phyloP scores from a whole-genome alignment of 30 jellyfish, hydroid and myxozoan species.

The Aurelia aurita region DNA sequence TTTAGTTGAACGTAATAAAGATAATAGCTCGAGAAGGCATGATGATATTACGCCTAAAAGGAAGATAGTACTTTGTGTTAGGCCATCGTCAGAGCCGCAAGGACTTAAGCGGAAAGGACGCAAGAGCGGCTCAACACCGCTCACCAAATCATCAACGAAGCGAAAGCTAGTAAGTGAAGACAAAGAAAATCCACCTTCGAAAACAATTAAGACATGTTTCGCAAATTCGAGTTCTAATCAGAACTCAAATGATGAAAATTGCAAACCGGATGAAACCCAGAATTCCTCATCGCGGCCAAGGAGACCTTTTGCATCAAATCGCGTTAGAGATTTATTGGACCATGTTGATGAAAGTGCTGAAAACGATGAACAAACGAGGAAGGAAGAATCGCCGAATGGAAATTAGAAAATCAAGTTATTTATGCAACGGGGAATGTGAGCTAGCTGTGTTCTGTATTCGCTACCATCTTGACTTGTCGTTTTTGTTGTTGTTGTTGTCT shows the following conservation, averaged over 20 bases:
- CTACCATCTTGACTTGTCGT: too few species aligned
- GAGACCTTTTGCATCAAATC: slow-evolving; percentile 8
- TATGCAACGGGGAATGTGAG: too few species aligned
- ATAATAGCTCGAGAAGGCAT: background rate
- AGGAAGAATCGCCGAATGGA: slow-evolving; percentile 26
- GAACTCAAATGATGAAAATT: background rate
- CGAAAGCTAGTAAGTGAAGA: slow-evolving; percentile 54
- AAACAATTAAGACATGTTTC: slow-evolving; percentile 46
- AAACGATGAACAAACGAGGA: background rate
- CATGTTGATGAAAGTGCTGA: slow-evolving; percentile 40
- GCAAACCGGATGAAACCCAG: background rate
- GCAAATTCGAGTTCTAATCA: slow-evolving; percentile 23
- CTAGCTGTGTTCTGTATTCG: too few species aligned
- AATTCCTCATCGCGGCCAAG: background rate
- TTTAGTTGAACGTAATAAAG: slow-evolving; percentile 13
- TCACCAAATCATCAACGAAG: slow-evolving; percentile 44
- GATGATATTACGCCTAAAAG: slow-evolving; percentile 10
- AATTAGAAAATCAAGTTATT: too few species aligned
- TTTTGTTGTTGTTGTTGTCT: too few species aligned
- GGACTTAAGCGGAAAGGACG: slow-evolving; percentile 17
- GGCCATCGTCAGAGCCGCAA: slow-evolving; percentile 54
- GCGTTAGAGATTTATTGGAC: slow-evolving; percentile 36
- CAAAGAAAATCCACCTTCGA: slow-evolving; percentile 62
- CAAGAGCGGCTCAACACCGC: background rate
- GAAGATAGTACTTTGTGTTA: slow-evolving; percentile 37